phyloP scores from a whole-genome alignment of 2,113 vertebrate genomes.

The Brachyhypopomus gauderio region DNA sequence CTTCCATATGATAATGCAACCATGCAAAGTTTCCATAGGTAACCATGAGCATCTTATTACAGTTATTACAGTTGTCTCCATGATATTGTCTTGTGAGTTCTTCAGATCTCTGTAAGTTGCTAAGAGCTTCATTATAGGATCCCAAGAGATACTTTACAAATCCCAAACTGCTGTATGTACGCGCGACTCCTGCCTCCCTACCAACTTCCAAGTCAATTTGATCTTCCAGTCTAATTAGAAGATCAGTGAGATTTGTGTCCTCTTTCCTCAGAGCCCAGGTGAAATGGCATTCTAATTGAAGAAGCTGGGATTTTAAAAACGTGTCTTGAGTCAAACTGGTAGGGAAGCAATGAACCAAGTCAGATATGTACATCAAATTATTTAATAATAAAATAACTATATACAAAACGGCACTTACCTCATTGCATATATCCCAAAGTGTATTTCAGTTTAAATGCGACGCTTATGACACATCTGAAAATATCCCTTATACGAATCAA shows the following conservation, averaged over 20 bases:
- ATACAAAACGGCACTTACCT: background rate
- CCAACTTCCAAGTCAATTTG: slow-evolving; percentile 20
- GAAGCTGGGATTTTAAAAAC: slow-evolving; percentile 42
- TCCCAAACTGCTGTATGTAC: slow-evolving; percentile 44
- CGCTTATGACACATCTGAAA: too few relatives aligned
- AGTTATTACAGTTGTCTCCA: slow-evolving; percentile 8
- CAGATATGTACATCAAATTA: background rate
- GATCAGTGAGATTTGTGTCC: slow-evolving; percentile 44
- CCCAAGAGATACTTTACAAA: slow-evolving; percentile 51
- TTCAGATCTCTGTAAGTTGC: slow-evolving; percentile 39
- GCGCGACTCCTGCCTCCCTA: background rate
- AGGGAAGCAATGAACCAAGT: background rate
- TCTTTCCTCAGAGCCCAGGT: slow-evolving; percentile 55
- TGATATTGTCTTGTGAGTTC: slow-evolving; percentile 27
- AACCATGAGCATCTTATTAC: slow-evolving; percentile 44
- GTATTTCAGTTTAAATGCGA: background rate
- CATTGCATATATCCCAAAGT: background rate
- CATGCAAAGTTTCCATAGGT: slow-evolving; percentile 59
- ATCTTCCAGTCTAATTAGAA: slow-evolving; percentile 37
- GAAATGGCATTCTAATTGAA: slow-evolving; percentile 59
- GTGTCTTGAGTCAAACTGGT: slow-evolving; percentile 14
- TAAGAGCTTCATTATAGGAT: slow-evolving; percentile 37
- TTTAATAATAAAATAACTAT: background rate
- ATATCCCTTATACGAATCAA: too few relatives aligned
- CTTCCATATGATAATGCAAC: slow-evolving; percentile 53